Evolutionary conservation across 2,113 vertebrate species (phyloP).

Genomic region (Scytalopus superciliaris): DNA sequence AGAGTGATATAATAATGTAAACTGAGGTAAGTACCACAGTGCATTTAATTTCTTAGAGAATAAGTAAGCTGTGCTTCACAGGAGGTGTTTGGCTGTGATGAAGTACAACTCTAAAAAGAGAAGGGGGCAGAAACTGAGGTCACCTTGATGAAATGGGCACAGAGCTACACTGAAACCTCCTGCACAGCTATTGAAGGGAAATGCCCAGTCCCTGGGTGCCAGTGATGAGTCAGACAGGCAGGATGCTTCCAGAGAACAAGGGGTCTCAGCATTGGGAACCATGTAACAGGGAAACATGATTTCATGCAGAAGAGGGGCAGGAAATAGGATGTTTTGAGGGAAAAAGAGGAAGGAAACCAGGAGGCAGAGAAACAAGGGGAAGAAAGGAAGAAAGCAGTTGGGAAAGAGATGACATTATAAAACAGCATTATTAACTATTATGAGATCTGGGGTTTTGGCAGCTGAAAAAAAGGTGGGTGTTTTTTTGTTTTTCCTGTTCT

Average conservation of each 20-base stretch:
- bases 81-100: fast-evolving
- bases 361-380: neutral
- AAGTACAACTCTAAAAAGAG: neutral
- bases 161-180: neutral
- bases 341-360: slow-evolving; percentile 23
- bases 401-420: neutral
- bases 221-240: neutral
- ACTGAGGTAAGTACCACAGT: neutral
- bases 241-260: neutral
- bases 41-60: neutral
- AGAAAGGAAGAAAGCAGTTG: neutral
- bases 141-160: neutral
- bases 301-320: neutral
- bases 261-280: neutral
- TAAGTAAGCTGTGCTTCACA: neutral
- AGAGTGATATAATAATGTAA: neutral
- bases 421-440: neutral
- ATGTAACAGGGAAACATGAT: neutral
- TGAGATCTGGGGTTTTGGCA: neutral
- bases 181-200: neutral
- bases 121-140: neutral
- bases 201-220: neutral
- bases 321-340: slow-evolving; percentile 35
- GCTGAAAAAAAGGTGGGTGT: neutral
- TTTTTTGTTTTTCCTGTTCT: neutral